Evolutionary conservation across 1,140 invertebrate species (phyloP), one percentile per base, ranked within the genome.

Genomic region (Dinoponera quadriceps): DNA sequence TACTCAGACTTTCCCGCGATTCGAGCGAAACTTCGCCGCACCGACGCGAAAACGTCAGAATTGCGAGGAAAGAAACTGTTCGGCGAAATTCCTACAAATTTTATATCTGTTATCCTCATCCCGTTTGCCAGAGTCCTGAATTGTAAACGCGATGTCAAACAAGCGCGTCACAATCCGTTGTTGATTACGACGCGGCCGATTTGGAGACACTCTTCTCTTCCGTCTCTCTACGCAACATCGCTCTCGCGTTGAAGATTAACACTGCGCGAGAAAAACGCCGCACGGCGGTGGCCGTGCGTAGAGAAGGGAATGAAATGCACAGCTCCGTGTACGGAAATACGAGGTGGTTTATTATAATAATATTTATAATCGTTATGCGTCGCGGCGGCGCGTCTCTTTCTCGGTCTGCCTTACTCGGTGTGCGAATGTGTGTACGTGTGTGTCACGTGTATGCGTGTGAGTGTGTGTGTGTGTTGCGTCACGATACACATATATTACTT

Each of bases 261-360:
- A n/a, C n/a, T n/a, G n/a, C n/a, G 38, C 38, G 38, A 57, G 33
- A 25, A 44, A 77, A 78, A n/a, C 2, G 22, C n/a, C 63, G 11
- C 16, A 51, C 29, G 9, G n/a, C 1, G 14, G 18, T n/a, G 38
- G 3, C 38, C 38, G 38, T 44, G 7, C 9, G 1, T 44, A 44
- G 38, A 85, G 85, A 83, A 85, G 83, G 85, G 84, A 85, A 88
- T 71, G 38, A 84, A 89, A 82, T 81, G 51, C 59, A 82, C 84
- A 91, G 73, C 68, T 88, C 77, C 9, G 62, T 78, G 59, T 94
- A 94, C 92, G 92, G 93, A 94, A 94, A 94, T 94, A 94, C 93
- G 92, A 93, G 93, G 90, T 94, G 91, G 93, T 94, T 94, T 93
- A 94, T 94, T 94, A 92, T 93, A 93, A 93, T 94, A 91, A 91